A percentile compares a stretch with the other conserved stretches of the same genome.
Evolutionary conservation across 2,797 vertebrate species (phyloP).

Genomic region (Enteromius treurensis): DNA sequence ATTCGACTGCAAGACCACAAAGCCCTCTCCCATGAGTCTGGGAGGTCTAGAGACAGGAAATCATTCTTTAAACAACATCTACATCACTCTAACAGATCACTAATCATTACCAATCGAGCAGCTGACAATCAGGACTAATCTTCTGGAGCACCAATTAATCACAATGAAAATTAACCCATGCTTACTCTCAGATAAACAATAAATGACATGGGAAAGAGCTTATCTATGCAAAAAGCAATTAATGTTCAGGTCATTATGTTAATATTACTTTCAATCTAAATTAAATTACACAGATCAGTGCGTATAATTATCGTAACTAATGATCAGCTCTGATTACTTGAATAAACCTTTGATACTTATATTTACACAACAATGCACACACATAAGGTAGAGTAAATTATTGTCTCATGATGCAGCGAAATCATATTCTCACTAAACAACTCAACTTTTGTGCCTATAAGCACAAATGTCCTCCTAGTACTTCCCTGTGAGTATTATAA

Average conservation of each 20-base stretch:
- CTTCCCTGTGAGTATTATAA: not conserved
- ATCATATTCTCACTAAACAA: not conserved
- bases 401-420: not conserved
- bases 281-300: slow-evolving; percentile 21
- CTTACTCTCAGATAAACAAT: not conserved
- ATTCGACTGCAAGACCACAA: slow-evolving; percentile 98
- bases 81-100: slow-evolving; percentile 9
- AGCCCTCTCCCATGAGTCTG: slow-evolving; percentile 97
- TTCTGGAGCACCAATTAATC: not conserved
- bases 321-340: not conserved
- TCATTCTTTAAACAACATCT: slow-evolving; percentile 9
- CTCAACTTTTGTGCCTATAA: not conserved
- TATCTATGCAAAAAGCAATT: not conserved
- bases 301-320: slow-evolving; percentile 18
- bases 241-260: slow-evolving; percentile 22
- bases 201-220: slow-evolving; percentile 14
- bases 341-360: slow-evolving; percentile 13
- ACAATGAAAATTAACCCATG: slow-evolving; percentile 15
- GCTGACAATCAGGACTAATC: slow-evolving; percentile 27
- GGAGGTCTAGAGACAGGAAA: slow-evolving; percentile 82
- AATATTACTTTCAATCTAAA: slow-evolving; percentile 34
- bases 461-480: not conserved
- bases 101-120: slow-evolving; percentile 15
- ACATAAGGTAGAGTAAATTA: not conserved
- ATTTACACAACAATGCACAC: not conserved